Evolutionary conservation across 2,113 vertebrate species (phyloP), one percentile per base, ranked within the genome.

Genomic region (Eurypyga helias): DNA sequence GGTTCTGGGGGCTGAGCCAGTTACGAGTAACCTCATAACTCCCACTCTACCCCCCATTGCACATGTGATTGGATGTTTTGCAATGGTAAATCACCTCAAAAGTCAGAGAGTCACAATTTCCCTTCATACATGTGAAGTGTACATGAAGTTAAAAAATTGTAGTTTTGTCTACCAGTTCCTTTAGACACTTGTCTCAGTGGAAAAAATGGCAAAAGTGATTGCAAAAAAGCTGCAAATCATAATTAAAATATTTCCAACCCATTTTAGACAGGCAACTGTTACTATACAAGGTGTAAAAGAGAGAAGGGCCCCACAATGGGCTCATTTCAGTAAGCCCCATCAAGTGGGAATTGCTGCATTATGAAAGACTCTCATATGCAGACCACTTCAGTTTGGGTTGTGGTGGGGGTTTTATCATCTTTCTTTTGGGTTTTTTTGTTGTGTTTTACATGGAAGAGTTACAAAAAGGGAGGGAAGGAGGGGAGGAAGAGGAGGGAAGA

Each of bases 1-100:
- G 57, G 18, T 92, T 91, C 38, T 95, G 18, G 69, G 19, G 83
- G 23, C 16, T 78, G 73, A 84, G 75, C n/a, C 34, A 89, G 60
- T 66, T 71, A 88, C 78, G 51, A 89, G 33, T 60, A 89, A 94
- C 38, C 33, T 81, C 61, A 28, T 89, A 87, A n/a, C 17, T 79
- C 34, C 16, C 55, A 75, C 62, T 75, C 34, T 79, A 12, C 52
- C 28, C 29, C 26, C 5, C 31, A 33, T 7, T 55, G 31, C 71
- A 52, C 12, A 33, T 66, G 58, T 48, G 48, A 89, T 38, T 46
- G 48, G 51, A 61, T 33, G 8, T 82, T 94, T 90, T 89, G 69
- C 76, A 91, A 38, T 60, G 23, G 31, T 33, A 78, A 90, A 87
- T 78, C 31, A 76, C 49, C n/a, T 89, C 52, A 84, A 69, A 89